Conservation (phyloP, 2,888 invertebrate species). For the Oxytorus armatus region DNA sequence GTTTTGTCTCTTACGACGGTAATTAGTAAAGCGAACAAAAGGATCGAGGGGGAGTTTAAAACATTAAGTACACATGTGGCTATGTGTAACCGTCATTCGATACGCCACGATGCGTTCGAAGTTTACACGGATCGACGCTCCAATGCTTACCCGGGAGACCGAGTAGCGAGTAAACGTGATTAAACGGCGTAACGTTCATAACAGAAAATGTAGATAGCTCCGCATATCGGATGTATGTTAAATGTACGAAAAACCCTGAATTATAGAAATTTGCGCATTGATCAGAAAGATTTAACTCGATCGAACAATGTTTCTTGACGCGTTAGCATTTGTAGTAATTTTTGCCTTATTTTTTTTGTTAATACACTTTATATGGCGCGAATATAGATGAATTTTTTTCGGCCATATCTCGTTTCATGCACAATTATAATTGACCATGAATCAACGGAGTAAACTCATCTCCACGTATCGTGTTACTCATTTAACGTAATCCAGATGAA, state of each 20-base stretch:
- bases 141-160: conserved; percentile 39
- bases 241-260: neutral
- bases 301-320: too few relatives aligned
- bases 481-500: conserved; percentile 16
- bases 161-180: conserved; percentile 63
- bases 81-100: conserved; percentile 43
- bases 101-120: conserved; percentile 59
- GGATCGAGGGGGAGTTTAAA: neutral
- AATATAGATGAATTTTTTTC: too few relatives aligned
- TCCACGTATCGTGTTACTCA: conserved; percentile 21
- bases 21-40: neutral
- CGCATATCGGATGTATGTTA: neutral
- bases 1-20: neutral
- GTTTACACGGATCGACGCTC: conserved; percentile 76
- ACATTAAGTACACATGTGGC: neutral
- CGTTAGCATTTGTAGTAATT: too few relatives aligned
- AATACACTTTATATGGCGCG: too few relatives aligned
- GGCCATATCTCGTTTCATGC: neutral
- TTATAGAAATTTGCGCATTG: neutral
- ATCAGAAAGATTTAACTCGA: too few relatives aligned
- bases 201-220: neutral
- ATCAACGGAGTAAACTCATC: neutral
- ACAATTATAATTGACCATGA: neutral
- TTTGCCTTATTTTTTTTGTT: too few relatives aligned
- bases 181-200: conserved; percentile 72